Percentiles rank a stretch among this genome's conserved stretches.
Conservation (phyloP, 2,888 invertebrate genomes). For the Bhutanitis thaidina region DNA sequence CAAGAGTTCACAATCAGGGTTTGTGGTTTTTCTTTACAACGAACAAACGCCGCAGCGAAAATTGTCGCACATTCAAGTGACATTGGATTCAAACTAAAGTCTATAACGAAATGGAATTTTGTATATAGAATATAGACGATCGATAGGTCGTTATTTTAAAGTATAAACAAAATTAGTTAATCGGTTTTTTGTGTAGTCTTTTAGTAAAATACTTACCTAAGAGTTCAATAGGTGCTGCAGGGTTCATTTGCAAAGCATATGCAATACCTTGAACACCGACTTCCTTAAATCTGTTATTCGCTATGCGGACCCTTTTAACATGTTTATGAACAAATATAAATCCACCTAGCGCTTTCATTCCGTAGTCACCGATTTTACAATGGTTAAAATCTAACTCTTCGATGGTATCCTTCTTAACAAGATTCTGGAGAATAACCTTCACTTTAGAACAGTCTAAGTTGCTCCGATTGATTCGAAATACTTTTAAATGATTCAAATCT, state of each 20-base stretch:
- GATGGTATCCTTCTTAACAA: constrained; percentile 70
- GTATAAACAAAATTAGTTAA: no score
- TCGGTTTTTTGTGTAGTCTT: no score
- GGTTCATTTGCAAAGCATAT: constrained; percentile 72
- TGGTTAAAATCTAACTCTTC: constrained; percentile 83
- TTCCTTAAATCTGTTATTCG: constrained; percentile 78
- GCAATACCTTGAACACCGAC: constrained; percentile 76
- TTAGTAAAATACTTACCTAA: constrained; percentile 41
- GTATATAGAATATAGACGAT: no score
- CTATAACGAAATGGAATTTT: no score
- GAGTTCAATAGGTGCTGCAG: constrained; percentile 67
- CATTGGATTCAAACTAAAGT: constrained; percentile 82
- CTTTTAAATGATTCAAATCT: constrained; percentile 63
- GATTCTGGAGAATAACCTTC: constrained; percentile 77
- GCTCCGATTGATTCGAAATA: constrained; percentile 80
- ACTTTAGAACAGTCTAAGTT: constrained; percentile 80
- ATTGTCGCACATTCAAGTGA: constrained; percentile 79
- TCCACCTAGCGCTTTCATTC: constrained; percentile 82
- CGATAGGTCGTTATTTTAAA: no score
- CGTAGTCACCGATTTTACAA: constrained; percentile 81
- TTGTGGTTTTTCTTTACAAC: constrained; percentile 74
- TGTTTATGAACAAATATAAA: constrained; percentile 68
- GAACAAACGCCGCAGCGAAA: constrained; percentile 79
- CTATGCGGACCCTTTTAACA: constrained; percentile 70
- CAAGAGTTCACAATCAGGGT: constrained; percentile 79